Evolutionary conservation across 1,140 invertebrate species (phyloP).

Genomic region (Anadara kagoshimensis): DNA sequence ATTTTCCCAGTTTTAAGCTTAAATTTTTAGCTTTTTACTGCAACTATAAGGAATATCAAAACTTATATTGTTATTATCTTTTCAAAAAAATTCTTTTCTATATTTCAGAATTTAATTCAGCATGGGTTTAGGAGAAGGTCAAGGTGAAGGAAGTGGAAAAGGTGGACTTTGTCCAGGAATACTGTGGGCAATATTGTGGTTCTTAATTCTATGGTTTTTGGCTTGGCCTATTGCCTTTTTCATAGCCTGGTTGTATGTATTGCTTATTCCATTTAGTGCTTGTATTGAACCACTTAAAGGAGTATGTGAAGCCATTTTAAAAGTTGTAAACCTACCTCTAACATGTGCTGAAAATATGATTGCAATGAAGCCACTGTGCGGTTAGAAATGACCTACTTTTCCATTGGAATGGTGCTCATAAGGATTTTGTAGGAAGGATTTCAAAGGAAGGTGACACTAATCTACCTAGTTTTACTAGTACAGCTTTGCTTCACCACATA

Average conservation of each 20-base stretch:
- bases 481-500: too few species aligned
- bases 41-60: too few species aligned
- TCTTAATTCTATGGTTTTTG: conserved; percentile 65
- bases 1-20: too few species aligned
- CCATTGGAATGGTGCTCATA: too few species aligned
- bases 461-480: too few species aligned
- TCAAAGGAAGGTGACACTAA: too few species aligned
- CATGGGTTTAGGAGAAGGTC: conserved; percentile 46
- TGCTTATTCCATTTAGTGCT: conserved; percentile 67
- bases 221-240: conserved; percentile 70
- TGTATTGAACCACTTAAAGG: conserved; percentile 65
- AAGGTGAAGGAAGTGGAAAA: conserved; percentile 42
- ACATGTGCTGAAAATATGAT: conserved; percentile 70
- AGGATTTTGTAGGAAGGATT: too few species aligned
- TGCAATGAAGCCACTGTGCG: conserved; percentile 65
- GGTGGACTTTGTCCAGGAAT: conserved; percentile 60
- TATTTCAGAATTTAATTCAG: too few species aligned
- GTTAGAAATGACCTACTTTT: too few species aligned
- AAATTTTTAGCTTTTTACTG: too few species aligned
- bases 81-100: too few species aligned
- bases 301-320: conserved; percentile 61
- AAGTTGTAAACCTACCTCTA: conserved; percentile 61
- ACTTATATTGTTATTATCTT: too few species aligned
- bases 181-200: conserved; percentile 67
- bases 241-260: conserved; percentile 65